Base-by-base conservation (phyloP, 2,797 vertebrate species). In the Synaphobranchus kaupii region DNA sequence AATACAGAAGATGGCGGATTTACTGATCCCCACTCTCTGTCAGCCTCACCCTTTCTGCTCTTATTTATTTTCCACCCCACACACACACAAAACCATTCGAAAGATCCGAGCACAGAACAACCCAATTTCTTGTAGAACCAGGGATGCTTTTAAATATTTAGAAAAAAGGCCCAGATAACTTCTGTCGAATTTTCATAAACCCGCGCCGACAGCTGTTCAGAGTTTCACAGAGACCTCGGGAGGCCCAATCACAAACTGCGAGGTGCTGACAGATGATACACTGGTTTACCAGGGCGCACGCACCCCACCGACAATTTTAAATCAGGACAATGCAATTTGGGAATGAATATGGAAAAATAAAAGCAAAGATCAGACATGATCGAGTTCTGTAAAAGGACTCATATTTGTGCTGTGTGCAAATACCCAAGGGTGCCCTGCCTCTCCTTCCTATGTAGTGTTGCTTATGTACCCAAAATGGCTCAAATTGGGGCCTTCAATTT, bases 61-160 rank as follows among this genome's bases (percentile, higher is more conserved):
- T 84, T 88, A 90, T 91, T 90, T 89, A 85, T 58, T 90, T 90
- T 92, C 85, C 85, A 88, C 88, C 90, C 25, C 88, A 85, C 76
- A 90, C 88, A 90, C 86, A 92, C 89, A 86, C 85, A 86, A 86
- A 81, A 81, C 50, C 47, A 93, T 91, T 90, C 90, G 86, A 90
- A 86, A 81, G 73, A 2, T 86, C 87, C 90, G 47, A 54, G 90
- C 91, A 88, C 90, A 93, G 92, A 92, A 92, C 90, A 94, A 91
- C 92, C 90, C 90, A 89, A 91, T 93, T 93, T 92, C n/a, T 87
- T 89, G 28, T 91, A 90, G 86, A 87, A 91, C 89, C 90, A 92
- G 90, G 92, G 90, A 90, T 91, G 87, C 44, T 73, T 86, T 91
- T 94, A 90, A 94, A 94, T 94, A 94, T 93, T 94, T 93, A 90